phyloP scores from a whole-genome alignment of 2,888 invertebrate genomes.

The Orgyia antiqua region DNA sequence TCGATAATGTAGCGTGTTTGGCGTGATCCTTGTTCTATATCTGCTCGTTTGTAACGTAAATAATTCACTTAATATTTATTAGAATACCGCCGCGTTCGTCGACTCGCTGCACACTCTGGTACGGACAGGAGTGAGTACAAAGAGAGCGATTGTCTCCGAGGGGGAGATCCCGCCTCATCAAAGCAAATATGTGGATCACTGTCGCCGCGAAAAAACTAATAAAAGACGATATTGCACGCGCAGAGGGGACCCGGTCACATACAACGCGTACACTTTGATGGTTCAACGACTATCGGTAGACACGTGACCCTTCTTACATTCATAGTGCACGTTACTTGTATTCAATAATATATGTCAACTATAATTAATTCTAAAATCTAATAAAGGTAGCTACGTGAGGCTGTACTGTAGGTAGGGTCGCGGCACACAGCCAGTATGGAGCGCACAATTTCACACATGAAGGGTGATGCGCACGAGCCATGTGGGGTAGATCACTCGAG shows the following conservation, averaged over 20 bases:
- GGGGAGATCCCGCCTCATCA: constrained; percentile 29
- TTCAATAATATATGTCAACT: too few species aligned
- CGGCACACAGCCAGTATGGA: too few species aligned
- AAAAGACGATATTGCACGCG: constrained; percentile 62
- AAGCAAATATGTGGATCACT: constrained; percentile 52
- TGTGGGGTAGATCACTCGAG: constrained; percentile 25
- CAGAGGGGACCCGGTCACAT: constrained; percentile 26
- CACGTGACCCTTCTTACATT: too few species aligned
- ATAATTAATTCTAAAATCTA: too few species aligned
- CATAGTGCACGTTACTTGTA: not conserved
- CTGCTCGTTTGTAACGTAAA: constrained; percentile 39
- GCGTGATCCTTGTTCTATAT: constrained; percentile 38
- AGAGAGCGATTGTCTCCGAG: constrained; percentile 23
- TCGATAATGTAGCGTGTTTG: constrained; percentile 22
- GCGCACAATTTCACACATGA: constrained; percentile 8
- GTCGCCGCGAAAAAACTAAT: constrained; percentile 72
- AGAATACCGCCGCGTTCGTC: too few species aligned
- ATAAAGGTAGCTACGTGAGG: too few species aligned
- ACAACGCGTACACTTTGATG: constrained; percentile 16
- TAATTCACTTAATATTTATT: too few species aligned
- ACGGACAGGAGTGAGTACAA: too few species aligned
- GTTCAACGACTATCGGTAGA: constrained; percentile 11
- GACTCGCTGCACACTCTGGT: too few species aligned
- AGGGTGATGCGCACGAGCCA: constrained; percentile 9
- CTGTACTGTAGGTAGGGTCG: too few species aligned